Evolutionary conservation across 2,113 vertebrate genomes (phyloP).

Genomic region (Pseudopipra pipra): DNA sequence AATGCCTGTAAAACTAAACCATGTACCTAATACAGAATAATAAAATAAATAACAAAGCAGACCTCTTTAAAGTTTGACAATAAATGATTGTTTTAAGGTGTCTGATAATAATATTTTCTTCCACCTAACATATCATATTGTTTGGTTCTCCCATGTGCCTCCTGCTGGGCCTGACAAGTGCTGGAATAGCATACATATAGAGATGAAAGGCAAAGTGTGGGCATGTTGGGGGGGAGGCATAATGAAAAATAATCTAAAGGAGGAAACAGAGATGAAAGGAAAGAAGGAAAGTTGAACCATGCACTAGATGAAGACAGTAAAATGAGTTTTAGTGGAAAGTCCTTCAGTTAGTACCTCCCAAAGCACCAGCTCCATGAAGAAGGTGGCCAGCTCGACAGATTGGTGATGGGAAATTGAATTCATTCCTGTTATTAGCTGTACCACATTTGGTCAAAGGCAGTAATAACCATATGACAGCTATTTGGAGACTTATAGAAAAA

Average conservation of each 20-base stretch:
- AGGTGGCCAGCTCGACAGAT: not conserved
- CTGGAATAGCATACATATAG: conserved; percentile 38
- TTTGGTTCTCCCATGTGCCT: conserved; percentile 49
- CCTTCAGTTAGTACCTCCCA: conserved; percentile 38
- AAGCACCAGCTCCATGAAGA: conserved; percentile 13
- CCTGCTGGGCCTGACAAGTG: conserved; percentile 56
- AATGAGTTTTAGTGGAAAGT: conserved; percentile 41
- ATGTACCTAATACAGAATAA: conserved; percentile 37
- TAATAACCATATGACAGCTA: not conserved
- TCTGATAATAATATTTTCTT: conserved; percentile 57
- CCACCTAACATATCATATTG: conserved; percentile 58
- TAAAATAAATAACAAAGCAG: conserved; percentile 51
- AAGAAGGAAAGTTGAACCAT: conserved; percentile 38
- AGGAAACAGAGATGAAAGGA: conserved; percentile 46
- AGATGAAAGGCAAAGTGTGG: conserved; percentile 52
- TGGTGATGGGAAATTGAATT: not conserved
- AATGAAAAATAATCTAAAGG: conserved; percentile 57
- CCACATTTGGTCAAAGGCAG: not conserved
- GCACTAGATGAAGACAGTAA: not conserved
- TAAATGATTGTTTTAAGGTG: conserved; percentile 34
- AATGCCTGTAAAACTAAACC: conserved; percentile 72
- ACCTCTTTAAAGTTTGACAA: conserved; percentile 33
- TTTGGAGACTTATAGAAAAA: not conserved
- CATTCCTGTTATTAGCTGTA: not conserved
- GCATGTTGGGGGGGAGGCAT: conserved; percentile 14